Evolutionary conservation across 2,797 vertebrate species (phyloP).

Genomic region (Megalops cyprinoides): DNA sequence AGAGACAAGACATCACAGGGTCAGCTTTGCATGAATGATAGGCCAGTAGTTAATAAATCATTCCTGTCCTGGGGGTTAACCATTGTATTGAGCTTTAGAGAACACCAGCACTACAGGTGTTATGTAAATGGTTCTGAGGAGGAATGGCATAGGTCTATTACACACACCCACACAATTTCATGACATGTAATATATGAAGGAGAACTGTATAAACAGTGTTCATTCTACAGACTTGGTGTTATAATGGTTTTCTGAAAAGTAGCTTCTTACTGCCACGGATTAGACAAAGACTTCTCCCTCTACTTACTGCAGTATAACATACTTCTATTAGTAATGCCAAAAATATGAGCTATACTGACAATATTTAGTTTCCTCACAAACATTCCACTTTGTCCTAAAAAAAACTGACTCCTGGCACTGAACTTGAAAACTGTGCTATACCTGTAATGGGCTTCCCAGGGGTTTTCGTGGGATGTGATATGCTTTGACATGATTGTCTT

Average conservation of each 20-base stretch:
- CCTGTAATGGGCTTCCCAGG: slow-evolving; percentile 76
- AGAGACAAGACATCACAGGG: slow-evolving; percentile 15
- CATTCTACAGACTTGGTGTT: too few relatives aligned
- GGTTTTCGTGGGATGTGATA: slow-evolving; percentile 80
- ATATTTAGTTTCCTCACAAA: neutral
- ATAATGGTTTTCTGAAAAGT: too few relatives aligned
- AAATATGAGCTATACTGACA: neutral
- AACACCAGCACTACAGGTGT: neutral
- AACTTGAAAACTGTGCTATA: slow-evolving; percentile 58
- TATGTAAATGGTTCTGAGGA: neutral
- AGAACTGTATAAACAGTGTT: too few relatives aligned
- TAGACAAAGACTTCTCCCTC: neutral
- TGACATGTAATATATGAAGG: too few relatives aligned
- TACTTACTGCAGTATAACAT: neutral
- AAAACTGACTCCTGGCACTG: neutral
- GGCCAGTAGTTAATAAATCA: neutral
- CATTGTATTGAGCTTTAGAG: neutral
- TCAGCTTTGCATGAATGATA: slow-evolving; percentile 8
- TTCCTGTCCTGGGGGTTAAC: neutral
- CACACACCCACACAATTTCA: too few relatives aligned
- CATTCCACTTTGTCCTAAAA: too few relatives aligned
- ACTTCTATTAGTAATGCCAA: neutral
- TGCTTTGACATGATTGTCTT: slow-evolving; percentile 83
- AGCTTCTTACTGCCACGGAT: too few relatives aligned
- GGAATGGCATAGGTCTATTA: too few relatives aligned